These are phyloP conservation scores for Oreotrochilus melanogaster DNA, from an alignment of 2,113 vertebrate genomes.

Conservation along the genomic window DNA sequence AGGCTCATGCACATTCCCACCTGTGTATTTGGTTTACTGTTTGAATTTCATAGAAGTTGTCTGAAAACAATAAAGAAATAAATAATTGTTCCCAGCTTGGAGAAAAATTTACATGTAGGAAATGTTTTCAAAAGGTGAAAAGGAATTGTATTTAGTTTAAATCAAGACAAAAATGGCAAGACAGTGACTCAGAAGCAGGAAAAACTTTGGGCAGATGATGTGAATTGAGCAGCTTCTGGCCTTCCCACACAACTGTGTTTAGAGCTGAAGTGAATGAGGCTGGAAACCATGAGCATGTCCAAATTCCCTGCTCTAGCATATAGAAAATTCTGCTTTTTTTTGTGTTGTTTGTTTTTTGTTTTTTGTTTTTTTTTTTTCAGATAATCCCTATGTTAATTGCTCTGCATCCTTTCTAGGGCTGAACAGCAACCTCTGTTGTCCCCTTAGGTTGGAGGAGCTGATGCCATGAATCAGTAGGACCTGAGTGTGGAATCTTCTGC, in stretches of 20 bases:
- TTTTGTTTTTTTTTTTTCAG: not conserved
- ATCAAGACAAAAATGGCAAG: not conserved
- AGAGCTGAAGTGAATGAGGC: not conserved
- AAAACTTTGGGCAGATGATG: fast-evolving
- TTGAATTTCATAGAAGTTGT: not conserved
- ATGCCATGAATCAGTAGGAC: not conserved
- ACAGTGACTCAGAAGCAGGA: not conserved
- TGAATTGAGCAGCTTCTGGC: not conserved
- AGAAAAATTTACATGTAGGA: not conserved
- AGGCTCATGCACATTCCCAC: not conserved
- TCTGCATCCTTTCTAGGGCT: not conserved
- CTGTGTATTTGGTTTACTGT: not conserved
- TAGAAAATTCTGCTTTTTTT: not conserved
- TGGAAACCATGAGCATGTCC: not conserved
- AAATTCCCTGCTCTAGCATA: not conserved
- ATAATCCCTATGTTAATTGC: not conserved
- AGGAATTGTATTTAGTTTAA: not conserved
- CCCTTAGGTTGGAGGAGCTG: not conserved
- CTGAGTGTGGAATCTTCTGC: not conserved
- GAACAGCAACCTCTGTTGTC: not conserved
- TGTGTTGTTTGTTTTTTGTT: too few species aligned
- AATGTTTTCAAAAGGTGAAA: not conserved
- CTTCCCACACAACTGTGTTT: fast-evolving
- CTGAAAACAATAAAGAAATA: not conserved
- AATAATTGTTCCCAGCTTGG: not conserved